Percentiles rank a stretch among this genome's conserved stretches.
Evolutionary conservation across 1,140 invertebrate species (phyloP).

Genomic region (Tachypleus tridentatus): DNA sequence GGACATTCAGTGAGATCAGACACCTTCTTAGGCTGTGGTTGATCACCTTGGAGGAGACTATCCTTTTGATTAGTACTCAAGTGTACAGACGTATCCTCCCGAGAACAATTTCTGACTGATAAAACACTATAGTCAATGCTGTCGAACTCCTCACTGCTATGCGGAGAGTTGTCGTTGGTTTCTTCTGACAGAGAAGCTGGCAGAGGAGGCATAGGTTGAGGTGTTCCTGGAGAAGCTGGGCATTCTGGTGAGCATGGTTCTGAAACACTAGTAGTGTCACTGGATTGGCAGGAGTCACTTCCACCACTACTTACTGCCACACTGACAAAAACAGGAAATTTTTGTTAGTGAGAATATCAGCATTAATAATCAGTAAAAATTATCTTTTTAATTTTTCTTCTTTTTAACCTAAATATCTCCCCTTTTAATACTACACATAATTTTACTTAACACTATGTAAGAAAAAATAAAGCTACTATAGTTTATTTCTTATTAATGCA

Average conservation of each 20-base stretch:
- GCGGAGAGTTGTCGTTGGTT: not conserved
- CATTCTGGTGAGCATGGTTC: slow-evolving; percentile 17
- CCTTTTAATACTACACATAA: too few species aligned
- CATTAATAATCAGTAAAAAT: too few species aligned
- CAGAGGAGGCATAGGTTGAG: slow-evolving; percentile 16
- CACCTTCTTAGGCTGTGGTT: not conserved
- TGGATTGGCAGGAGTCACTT: slow-evolving; percentile 17
- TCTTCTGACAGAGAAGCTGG: slow-evolving; percentile 9
- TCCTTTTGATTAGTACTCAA: too few species aligned
- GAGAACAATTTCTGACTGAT: not conserved
- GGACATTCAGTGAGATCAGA: not conserved
- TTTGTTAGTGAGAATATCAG: too few species aligned
- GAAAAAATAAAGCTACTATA: too few species aligned
- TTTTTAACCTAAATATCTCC: too few species aligned
- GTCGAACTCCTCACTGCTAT: not conserved
- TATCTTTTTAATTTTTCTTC: too few species aligned
- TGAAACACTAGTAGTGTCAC: slow-evolving; percentile 10
- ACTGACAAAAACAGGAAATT: slow-evolving; percentile 26
- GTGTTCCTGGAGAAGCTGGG: slow-evolving; percentile 12
- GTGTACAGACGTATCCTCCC: too few species aligned
- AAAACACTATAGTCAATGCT: too few species aligned
- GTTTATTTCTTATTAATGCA: too few species aligned
- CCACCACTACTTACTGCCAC: slow-evolving; percentile 16
- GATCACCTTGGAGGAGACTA: too few species aligned
- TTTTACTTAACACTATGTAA: too few species aligned